Conservation (phyloP, 1,140 invertebrate species). For the Drosophila biarmipes region DNA sequence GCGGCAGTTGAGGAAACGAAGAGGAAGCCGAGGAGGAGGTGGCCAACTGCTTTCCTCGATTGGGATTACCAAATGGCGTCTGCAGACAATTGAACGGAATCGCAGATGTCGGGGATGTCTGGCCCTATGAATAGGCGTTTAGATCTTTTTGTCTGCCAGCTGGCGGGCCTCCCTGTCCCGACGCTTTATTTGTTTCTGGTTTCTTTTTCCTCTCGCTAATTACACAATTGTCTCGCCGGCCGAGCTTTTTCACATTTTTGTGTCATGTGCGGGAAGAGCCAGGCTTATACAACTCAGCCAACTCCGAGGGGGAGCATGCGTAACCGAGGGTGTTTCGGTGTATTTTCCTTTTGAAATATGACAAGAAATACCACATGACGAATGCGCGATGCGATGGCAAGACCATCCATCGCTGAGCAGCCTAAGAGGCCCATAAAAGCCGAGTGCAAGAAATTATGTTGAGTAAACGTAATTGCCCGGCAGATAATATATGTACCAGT, state of each 20-base stretch:
- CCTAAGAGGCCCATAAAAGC: conserved; percentile 46
- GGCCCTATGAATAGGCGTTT: conserved; percentile 53
- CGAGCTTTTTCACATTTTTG: conserved; percentile 52
- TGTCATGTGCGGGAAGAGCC: conserved; percentile 33
- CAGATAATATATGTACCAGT: conserved; percentile 26
- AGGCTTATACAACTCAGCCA: conserved; percentile 59
- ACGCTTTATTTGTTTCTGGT: conserved; percentile 15
- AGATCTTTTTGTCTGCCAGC: conserved; percentile 57
- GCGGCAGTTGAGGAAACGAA: conserved; percentile 33
- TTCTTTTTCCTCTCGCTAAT: conserved; percentile 63
- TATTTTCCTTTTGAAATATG: conserved; percentile 36
- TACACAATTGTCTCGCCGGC: conserved; percentile 72
- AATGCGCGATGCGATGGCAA: conserved; percentile 10
- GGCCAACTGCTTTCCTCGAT: conserved; percentile 11
- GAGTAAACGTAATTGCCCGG: conserved; percentile 63
- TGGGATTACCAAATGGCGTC: conserved; percentile 39
- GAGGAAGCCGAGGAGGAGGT: conserved; percentile 31
- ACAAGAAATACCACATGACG: conserved; percentile 6
- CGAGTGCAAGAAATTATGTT: conserved; percentile 68
- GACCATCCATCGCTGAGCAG: conserved; percentile 29
- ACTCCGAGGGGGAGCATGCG: conserved; percentile 57
- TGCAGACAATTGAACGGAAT: conserved; percentile 45
- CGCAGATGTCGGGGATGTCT: conserved; percentile 28
- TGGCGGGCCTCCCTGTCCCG: not conserved
- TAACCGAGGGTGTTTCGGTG: conserved; percentile 66